Percentiles rank a stretch among this genome's conserved stretches.
Conservation (phyloP, 2,797 vertebrate genomes). For the Linurgus olivaceus region DNA sequence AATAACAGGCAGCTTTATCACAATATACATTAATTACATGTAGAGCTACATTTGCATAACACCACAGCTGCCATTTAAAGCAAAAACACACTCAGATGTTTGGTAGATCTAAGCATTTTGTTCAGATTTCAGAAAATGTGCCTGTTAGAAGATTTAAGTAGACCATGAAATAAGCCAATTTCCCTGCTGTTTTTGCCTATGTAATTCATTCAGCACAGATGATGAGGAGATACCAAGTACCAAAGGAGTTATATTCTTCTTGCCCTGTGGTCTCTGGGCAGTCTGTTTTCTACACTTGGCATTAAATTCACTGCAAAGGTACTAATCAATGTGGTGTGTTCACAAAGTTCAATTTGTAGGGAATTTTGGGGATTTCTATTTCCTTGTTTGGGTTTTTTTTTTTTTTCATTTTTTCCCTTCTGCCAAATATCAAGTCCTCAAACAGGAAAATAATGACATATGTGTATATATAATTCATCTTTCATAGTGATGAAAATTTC, state of each 20-base stretch:
- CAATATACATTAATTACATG: not conserved
- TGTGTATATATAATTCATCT: not conserved
- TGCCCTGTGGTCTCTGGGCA: not conserved
- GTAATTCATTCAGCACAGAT: not conserved
- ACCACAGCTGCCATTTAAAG: not conserved
- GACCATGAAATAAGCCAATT: not conserved
- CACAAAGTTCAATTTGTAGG: not conserved
- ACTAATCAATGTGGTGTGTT: not conserved
- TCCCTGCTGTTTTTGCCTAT: not conserved
- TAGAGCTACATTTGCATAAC: not conserved
- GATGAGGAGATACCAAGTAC: not conserved
- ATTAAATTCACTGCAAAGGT: not conserved
- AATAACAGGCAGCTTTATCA: not conserved
- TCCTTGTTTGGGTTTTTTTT: accelerated
- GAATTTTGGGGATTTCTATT: not conserved
- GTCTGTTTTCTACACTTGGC: not conserved
- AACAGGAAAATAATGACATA: not conserved
- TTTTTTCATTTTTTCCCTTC: not conserved
- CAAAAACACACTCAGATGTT: not conserved
- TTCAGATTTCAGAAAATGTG: not conserved
- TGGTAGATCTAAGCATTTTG: not conserved
- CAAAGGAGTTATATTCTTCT: not conserved
- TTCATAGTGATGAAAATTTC: not conserved
- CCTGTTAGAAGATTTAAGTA: not conserved
- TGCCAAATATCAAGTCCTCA: not conserved